Conservation (phyloP, 2,797 vertebrate species). For the Rhyacichthys aspro region DNA sequence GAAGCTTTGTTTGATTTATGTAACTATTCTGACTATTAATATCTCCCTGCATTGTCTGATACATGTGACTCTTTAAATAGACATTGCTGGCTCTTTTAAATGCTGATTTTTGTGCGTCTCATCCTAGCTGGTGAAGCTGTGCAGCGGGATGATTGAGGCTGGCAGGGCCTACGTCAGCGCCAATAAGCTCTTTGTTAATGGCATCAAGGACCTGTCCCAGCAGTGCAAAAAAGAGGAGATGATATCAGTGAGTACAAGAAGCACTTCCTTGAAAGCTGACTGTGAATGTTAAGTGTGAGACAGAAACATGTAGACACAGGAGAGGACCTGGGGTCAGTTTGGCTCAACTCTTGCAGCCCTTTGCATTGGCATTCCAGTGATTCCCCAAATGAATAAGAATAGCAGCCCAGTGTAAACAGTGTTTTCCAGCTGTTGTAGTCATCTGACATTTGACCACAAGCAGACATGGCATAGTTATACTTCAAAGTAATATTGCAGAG, state of each 20-base stretch:
- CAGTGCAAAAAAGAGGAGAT: conserved; percentile 94
- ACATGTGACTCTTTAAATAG: conserved; percentile 42
- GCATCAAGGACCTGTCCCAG: conserved; percentile 92
- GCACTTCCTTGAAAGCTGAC: neutral
- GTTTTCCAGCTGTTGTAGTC: conserved; percentile 47
- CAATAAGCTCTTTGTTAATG: conserved; percentile 94
- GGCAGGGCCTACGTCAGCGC: conserved; percentile 92
- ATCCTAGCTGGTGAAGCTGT: conserved; percentile 92
- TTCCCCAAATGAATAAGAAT: conserved; percentile 44
- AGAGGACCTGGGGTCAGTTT: neutral
- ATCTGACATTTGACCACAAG: conserved; percentile 37
- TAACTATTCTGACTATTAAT: conserved; percentile 45
- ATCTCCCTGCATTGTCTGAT: conserved; percentile 25
- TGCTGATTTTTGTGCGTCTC: conserved; percentile 20
- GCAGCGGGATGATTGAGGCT: conserved; percentile 95
- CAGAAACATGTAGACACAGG: neutral
- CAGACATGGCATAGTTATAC: conserved; percentile 52
- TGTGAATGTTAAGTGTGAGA: conserved; percentile 2
- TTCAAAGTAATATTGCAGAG: conserved; percentile 40
- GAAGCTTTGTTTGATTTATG: conserved; percentile 32
- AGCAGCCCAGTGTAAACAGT: conserved; percentile 38
- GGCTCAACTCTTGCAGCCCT: conserved; percentile 21
- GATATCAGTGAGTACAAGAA: conserved; percentile 86
- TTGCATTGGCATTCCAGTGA: conserved; percentile 46
- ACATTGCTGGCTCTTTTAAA: conserved; percentile 22